phyloP scores from a whole-genome alignment of 2,888 invertebrate genomes.

The Drosophila affinis region DNA sequence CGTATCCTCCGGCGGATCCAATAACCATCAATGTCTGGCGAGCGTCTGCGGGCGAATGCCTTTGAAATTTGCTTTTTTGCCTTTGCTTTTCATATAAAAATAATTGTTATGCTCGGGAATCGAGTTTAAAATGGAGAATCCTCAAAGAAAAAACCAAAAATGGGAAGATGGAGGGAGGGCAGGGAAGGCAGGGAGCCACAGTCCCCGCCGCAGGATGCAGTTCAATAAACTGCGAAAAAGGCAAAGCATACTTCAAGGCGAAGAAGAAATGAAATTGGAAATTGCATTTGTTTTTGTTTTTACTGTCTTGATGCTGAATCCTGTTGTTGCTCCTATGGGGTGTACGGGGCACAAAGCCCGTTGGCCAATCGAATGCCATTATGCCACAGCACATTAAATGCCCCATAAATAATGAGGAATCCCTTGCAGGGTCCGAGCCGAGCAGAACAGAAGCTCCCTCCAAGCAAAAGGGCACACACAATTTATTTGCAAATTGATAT shows the following conservation, averaged over 20 bases:
- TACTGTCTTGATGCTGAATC: background rate
- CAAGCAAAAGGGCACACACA: conserved; percentile 62
- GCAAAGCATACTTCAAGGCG: conserved; percentile 64
- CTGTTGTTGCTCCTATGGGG: background rate
- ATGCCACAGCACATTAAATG: conserved; percentile 70
- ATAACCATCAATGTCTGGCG: conserved; percentile 45
- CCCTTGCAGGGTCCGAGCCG: conserved; percentile 22
- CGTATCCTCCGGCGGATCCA: conserved; percentile 24
- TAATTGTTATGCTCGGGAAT: conserved; percentile 58
- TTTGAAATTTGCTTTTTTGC: conserved; percentile 30
- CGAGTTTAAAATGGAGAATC: conserved; percentile 32
- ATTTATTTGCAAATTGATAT: conserved; percentile 80
- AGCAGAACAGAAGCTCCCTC: conserved; percentile 37
- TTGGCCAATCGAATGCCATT: conserved; percentile 73
- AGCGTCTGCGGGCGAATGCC: conserved; percentile 39
- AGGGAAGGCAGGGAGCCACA: conserved; percentile 25
- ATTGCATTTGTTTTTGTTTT: conserved; percentile 62
- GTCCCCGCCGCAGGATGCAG: conserved; percentile 37
- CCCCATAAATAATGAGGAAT: conserved; percentile 56
- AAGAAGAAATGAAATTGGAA: conserved; percentile 40
- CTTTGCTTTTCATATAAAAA: conserved; percentile 47
- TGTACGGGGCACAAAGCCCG: conserved; percentile 20
- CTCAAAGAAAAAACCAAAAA: too few species aligned
- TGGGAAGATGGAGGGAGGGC: background rate
- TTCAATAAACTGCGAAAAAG: conserved; percentile 68